Evolutionary conservation across 2,888 invertebrate genomes (phyloP).

Genomic region (Lomographa bimaculata): DNA sequence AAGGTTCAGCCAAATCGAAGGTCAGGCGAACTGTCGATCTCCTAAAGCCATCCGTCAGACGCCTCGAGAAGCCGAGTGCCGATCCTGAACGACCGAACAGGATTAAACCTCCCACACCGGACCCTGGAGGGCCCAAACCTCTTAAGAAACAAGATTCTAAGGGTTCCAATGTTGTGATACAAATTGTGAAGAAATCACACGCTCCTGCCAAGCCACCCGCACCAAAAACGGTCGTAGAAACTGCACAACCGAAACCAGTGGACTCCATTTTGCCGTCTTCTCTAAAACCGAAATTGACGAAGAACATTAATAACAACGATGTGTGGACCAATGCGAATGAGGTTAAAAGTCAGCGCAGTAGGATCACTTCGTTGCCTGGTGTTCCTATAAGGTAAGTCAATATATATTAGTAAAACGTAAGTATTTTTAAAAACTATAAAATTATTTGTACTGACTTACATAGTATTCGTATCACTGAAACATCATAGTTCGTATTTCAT

Average conservation of each 20-base stretch:
- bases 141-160: conserved; percentile 52
- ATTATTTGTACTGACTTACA: conserved; percentile 6
- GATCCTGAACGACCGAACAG: conserved; percentile 61
- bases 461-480: conserved; percentile 36
- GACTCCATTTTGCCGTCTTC: conserved; percentile 42
- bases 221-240: conserved; percentile 27
- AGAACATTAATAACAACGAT: conserved; percentile 75
- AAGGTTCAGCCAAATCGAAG: conserved; percentile 48
- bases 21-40: conserved; percentile 50
- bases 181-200: conserved; percentile 68
- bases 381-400: conserved; percentile 54
- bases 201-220: conserved; percentile 49
- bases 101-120: conserved; percentile 50
- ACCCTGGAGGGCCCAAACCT: conserved; percentile 50
- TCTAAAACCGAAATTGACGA: conserved; percentile 63
- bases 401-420: background rate
- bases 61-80: conserved; percentile 45
- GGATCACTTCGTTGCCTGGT: conserved; percentile 43
- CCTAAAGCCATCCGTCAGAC: conserved; percentile 47
- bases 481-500: conserved; percentile 1
- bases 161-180: conserved; percentile 60
- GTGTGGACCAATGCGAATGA: conserved; percentile 68
- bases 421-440: background rate
- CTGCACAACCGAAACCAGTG: background rate
- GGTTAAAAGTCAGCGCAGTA: conserved; percentile 46